A percentile compares a stretch with the other conserved stretches of the same genome.
Conservation (phyloP, 2,113 vertebrate genomes). For the Nothocercus julius region DNA sequence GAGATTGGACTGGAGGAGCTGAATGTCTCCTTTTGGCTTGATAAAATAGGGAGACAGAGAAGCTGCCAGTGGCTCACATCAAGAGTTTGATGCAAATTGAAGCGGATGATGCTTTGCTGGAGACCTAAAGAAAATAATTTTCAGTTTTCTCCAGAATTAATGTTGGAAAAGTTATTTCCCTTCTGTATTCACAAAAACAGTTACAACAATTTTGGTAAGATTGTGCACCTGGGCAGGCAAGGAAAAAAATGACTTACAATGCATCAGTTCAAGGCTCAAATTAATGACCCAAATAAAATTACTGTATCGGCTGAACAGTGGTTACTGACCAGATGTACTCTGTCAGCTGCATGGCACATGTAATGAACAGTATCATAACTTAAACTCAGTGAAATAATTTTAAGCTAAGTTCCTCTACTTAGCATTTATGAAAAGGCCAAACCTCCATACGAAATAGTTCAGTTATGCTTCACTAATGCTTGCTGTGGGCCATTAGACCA, state of each 20-base stretch:
- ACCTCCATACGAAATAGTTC: background rate
- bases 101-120: background rate
- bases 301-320: background rate
- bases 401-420: background rate
- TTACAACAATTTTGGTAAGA: background rate
- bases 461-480: background rate
- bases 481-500: background rate
- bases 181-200: background rate
- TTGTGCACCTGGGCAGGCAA: background rate
- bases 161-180: background rate
- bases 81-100: background rate
- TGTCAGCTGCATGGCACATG: background rate
- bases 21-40: background rate
- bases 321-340: background rate
- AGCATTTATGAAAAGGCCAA: constrained; percentile 2
- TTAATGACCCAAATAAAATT: constrained; percentile 13
- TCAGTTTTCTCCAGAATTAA: background rate
- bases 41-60: accelerated
- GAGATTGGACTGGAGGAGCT: background rate
- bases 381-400: background rate
- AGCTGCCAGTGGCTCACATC: background rate
- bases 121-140: background rate
- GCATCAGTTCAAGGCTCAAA: background rate
- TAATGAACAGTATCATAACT: background rate
- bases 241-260: background rate